phyloP scores from a whole-genome alignment of 2,888 invertebrate genomes.

The Chaetogeoica ovagalla region DNA sequence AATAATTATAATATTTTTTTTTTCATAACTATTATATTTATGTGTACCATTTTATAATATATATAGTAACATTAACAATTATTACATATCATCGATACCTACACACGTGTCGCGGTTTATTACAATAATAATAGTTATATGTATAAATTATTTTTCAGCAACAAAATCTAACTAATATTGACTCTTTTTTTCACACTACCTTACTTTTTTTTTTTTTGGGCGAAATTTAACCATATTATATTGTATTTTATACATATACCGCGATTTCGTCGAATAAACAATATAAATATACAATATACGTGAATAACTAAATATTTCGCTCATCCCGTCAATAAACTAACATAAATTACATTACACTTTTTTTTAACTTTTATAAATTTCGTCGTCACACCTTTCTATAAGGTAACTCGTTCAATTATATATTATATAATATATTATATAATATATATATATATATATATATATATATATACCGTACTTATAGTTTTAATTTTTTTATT shows the following conservation, averaged over 20 bases:
- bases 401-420: no score
- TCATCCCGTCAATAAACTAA: conserved; percentile 14
- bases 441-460: no score
- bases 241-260: conserved; percentile 20
- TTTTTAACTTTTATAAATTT: neutral
- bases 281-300: conserved; percentile 21
- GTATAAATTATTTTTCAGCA: conserved; percentile 49
- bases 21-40: conserved; percentile 37
- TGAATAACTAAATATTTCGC: conserved; percentile 25
- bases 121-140: conserved; percentile 20
- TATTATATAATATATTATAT: no score
- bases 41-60: conserved; percentile 28
- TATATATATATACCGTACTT: no score
- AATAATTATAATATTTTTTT: conserved; percentile 45
- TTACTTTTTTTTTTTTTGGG: conserved; percentile 10
- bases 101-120: conserved; percentile 49
- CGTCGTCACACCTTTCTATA: neutral
- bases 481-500: neutral
- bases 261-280: conserved; percentile 14
- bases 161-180: conserved; percentile 53
- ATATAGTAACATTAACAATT: conserved; percentile 50
- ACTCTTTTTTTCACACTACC: conserved; percentile 28
- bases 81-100: conserved; percentile 39
- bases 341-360: conserved; percentile 9
- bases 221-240: conserved; percentile 12